Base-by-base conservation (phyloP, 2,797 vertebrate genomes). In the Spondyliosoma cantharus region DNA sequence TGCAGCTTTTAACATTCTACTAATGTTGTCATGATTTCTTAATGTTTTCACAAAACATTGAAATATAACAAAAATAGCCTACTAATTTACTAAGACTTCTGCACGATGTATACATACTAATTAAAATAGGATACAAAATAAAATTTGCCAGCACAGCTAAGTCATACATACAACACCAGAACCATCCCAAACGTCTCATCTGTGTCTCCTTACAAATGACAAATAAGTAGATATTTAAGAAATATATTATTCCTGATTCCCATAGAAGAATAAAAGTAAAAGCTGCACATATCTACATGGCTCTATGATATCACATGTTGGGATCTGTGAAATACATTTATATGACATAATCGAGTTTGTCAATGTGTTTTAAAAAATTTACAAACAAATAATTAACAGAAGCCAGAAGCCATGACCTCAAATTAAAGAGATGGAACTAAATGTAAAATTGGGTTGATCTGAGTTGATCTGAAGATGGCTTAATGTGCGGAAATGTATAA, bases 331-430 rank as follows among this genome's bases (percentile, higher is more conserved):
- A 50, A 14, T 11, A 5, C 4, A 0, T 60, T 50, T 19, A 6
- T 14, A 70, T 6, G 14, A 59, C 17, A 48, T 17, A 62, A 20
- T 63, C 29, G 16, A 42, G 3, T 15, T 42, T 25, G 0, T 32
- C 43, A 42, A 20, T 2, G 13, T 62, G 22, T 15, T 68, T 68
- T 4, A 20, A 15, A 57, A 54, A 3, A 43, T 37, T 2, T 24
- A 24, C 19, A 57, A 71, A 70, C 46, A 50, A 17, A 58, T 17
- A 29, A 50, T 70, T 58, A n/a, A 13, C 17, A 46, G 58, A 53
- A 48, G 2, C n/a, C 50, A 70, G 22, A 61, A 27, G 24, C 53
- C 3, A 27, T 25, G 52, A 12, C 22, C 52, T 54, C 2, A 48
- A 79, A 37, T 45, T 54, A n/a, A 76, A 27, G 20, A 63, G 7